Evolutionary conservation across 2,888 invertebrate species (phyloP), one percentile per base, ranked within the genome.

Genomic region (Drosophila nr. fundita): DNA sequence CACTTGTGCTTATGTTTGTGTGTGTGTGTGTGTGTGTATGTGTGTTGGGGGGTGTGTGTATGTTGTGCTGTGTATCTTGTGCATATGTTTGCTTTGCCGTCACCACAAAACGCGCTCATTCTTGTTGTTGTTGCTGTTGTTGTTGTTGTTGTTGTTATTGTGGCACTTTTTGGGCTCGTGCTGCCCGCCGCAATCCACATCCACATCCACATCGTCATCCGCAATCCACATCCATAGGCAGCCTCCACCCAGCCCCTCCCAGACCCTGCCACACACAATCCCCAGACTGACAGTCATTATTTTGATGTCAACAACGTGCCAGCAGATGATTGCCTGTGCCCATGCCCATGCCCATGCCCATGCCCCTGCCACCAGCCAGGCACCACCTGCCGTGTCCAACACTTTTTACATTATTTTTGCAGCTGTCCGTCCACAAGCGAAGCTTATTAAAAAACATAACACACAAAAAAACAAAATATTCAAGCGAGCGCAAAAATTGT

Each of bases 271-370:
- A 36, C 5, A 24, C 67, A 36, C 29, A 72, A 63, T 71, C 60
- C 70, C 67, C 79, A 73, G 54, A 59, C 71, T 57, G 60, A 68
- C 68, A 78, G 82, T 82, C 87, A 84, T 84, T 84, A 84, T 84
- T 83, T 84, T 86, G 87, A 86, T 86, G 84, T 86, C 84, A 84
- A 84, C 87, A 86, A 84, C 82, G 87, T 86, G 87, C 84, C 80
- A 82, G 73, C 75, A 72, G 80, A 84, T 84, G 85, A 83, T 85
- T 83, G 78, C 80, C 75, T 68, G 45, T 45, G 66, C 78, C 68
- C 34, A 63, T 21, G 24, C 49, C 32, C 4, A 3, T 45, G 66
- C 78, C 68, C 34, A 63, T 21, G 24, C 49, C 32, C 4, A 3
- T n/a, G 11, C 36, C 42, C 4, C 11, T 4, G 21, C 8, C 11